Base-by-base conservation (phyloP, 2,113 vertebrate genomes). In the Noctilio leporinus region DNA sequence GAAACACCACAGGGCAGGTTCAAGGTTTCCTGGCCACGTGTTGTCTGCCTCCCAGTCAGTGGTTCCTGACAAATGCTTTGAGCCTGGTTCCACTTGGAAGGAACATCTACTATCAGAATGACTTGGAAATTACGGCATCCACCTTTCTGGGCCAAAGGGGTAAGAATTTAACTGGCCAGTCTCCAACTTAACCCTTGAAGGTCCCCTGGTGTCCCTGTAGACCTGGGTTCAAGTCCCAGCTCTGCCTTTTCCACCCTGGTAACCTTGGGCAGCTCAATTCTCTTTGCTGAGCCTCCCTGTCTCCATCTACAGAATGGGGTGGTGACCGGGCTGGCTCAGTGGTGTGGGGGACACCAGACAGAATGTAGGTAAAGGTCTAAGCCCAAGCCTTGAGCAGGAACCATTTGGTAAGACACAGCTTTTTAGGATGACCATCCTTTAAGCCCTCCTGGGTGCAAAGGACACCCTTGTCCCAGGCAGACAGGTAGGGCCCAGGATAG, bases 301-400 rank as follows among this genome's bases (percentile, higher is more conserved):
- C 35, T 2, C 17, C 15, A 47, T 8, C 8, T 64, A 30, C 28
- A 69, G 51, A 62, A 53, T 20, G 51, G 7, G 35, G 33, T 62
- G 1, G 5, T 59, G 86, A 33, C 20, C 16, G 40, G 2, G 28
- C 81, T 45, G 28, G 16, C n/a, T 55, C 49, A 15, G 7, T 62
- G 14, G 84, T 4, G 0, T 35, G 12, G n/a, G 80, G 67, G 59
- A 53, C 43, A 19, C 20, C 35, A 47, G 55, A 55, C 30, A 30
- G 24, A 24, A 17, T 24, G 16, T 45, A 10, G 1, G 11, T 24
- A 2, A 35, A 45, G 16, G 26, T 1, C n/a, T 1, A 9, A 59
- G 73, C 15, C 22, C 10, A 4, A 17, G 26, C 45, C 73, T 24
- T 49, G 45, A 49, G 38, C 24, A 43, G 47, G 28, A 16, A n/a